Conservation (phyloP, 64 coral and sea anemone species). For the Exaiptasia diaphana region DNA sequence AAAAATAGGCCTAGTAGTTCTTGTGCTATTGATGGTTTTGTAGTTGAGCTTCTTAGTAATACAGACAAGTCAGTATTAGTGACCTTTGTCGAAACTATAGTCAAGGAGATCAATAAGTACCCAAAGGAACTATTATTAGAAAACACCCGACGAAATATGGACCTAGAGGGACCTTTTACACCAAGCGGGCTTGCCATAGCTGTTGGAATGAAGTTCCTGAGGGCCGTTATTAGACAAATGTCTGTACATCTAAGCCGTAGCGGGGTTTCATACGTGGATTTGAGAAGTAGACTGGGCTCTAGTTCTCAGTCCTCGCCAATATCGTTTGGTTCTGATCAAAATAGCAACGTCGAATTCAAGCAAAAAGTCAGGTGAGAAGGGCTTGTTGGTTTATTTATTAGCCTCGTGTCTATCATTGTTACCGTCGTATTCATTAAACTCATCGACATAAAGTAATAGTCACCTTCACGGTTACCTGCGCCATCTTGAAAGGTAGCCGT, state of each 20-base stretch:
- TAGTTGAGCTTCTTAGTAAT: conserved; percentile 49
- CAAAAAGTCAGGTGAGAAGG: conserved; percentile 67
- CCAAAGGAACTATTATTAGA: conserved; percentile 40
- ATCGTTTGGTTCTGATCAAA: conserved; percentile 40
- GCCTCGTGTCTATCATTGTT: too few relatives aligned
- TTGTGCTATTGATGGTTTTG: conserved; percentile 57
- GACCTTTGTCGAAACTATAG: conserved; percentile 78
- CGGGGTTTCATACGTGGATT: conserved; percentile 75
- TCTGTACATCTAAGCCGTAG: conserved; percentile 77
- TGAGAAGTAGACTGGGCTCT: conserved; percentile 51
- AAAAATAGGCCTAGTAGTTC: conserved; percentile 9
- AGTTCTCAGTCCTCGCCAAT: conserved; percentile 1
- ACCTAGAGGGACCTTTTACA: not conserved
- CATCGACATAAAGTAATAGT: too few relatives aligned
- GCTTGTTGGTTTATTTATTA: not conserved
- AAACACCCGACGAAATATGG: not conserved
- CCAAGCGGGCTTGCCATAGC: conserved; percentile 37
- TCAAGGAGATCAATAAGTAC: conserved; percentile 77
- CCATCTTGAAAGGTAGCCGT: too few relatives aligned
- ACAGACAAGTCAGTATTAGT: conserved; percentile 63
- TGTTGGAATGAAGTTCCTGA: conserved; percentile 70
- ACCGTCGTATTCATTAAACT: too few relatives aligned
- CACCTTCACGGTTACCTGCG: too few relatives aligned
- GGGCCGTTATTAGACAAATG: conserved; percentile 84
- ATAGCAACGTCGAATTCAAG: conserved; percentile 65